These are phyloP conservation scores for Thecophora atra DNA, from an alignment of 2,888 invertebrate species.

Conservation along the genomic window DNA sequence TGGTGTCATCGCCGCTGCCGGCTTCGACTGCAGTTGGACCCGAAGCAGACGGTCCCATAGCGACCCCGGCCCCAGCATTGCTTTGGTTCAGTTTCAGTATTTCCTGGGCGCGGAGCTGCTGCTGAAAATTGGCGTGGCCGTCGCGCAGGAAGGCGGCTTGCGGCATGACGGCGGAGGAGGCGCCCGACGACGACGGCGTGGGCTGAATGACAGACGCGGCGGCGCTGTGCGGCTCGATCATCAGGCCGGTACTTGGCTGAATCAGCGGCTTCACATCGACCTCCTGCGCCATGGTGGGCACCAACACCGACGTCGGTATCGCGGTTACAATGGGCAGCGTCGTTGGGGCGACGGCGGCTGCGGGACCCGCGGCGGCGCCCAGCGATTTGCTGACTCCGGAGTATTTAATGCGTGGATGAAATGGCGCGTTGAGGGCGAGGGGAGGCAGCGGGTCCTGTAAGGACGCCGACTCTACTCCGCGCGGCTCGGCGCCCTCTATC, in stretches of 20 bases:
- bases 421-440: conserved; percentile 51
- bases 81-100: conserved; percentile 50
- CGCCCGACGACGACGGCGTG: conserved; percentile 40
- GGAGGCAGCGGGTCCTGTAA: too few species aligned
- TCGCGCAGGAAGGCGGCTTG: conserved; percentile 62
- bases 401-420: conserved; percentile 63
- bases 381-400: conserved; percentile 44
- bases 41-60: too few species aligned
- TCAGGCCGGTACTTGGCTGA: conserved; percentile 46
- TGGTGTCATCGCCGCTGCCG: conserved; percentile 33
- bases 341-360: conserved; percentile 21
- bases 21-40: neutral
- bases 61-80: conserved; percentile 41
- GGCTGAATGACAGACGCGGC: conserved; percentile 48
- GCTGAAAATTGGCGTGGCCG: conserved; percentile 70
- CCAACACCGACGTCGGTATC: conserved; percentile 61
- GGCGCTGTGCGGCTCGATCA: conserved; percentile 37
- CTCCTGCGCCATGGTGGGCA: conserved; percentile 47
- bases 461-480: neutral
- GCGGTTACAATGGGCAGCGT: conserved; percentile 44
- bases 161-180: conserved; percentile 50
- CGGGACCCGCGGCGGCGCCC: conserved; percentile 18
- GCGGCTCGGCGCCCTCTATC: conserved; percentile 36
- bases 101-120: conserved; percentile 66
- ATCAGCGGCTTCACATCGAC: conserved; percentile 51